Evolutionary conservation across 2,113 vertebrate genomes (phyloP).

Genomic region (Crotalus viridis): DNA sequence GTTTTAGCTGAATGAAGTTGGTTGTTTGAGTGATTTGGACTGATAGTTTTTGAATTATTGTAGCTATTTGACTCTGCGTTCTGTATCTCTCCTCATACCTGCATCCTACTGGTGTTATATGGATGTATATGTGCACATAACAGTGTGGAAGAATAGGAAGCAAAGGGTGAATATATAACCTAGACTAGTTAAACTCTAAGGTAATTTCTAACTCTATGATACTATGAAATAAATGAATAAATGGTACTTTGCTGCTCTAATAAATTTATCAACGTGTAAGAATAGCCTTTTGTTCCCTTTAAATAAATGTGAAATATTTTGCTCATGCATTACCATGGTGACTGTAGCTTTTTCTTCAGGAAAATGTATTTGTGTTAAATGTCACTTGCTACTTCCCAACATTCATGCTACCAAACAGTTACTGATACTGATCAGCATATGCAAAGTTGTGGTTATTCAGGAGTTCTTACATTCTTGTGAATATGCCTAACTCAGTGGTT

Average conservation of each 20-base stretch:
- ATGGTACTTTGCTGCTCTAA: background rate
- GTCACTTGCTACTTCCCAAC: constrained; percentile 10
- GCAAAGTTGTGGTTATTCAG: background rate
- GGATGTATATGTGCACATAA: background rate
- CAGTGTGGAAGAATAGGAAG: background rate
- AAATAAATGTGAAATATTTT: constrained; percentile 9
- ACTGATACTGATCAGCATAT: background rate
- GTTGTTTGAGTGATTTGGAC: background rate
- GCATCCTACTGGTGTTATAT: background rate
- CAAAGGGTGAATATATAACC: background rate
- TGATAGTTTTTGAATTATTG: background rate
- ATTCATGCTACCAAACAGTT: background rate
- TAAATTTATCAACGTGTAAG: background rate
- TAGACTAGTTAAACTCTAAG: background rate
- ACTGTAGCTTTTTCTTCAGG: constrained; percentile 18
- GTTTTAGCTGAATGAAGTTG: background rate
- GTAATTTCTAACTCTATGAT: background rate
- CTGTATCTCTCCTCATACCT: background rate
- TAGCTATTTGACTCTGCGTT: background rate
- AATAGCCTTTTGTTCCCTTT: background rate
- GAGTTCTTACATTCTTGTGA: background rate
- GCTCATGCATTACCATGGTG: constrained; percentile 22
- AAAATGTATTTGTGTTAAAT: constrained; percentile 16
- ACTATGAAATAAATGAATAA: background rate
- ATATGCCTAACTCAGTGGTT: background rate